phyloP scores from a whole-genome alignment of 2,797 vertebrate genomes.

The Xiphorhynchus erythropygius region DNA sequence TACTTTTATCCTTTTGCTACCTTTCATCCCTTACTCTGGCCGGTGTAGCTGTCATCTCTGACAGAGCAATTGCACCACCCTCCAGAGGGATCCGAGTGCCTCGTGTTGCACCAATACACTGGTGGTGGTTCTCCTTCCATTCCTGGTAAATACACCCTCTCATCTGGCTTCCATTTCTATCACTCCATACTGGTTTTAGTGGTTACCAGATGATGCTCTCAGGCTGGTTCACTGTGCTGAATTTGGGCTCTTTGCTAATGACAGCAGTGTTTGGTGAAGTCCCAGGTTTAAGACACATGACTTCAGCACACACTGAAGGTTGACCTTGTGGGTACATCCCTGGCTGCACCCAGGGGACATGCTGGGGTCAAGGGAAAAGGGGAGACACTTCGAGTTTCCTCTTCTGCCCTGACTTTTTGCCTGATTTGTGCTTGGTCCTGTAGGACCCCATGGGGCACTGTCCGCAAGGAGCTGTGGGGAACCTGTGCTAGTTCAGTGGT shows the following conservation, averaged over 20 bases:
- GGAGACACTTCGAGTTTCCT: background rate
- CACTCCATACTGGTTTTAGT: background rate
- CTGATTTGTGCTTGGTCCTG: background rate
- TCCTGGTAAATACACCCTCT: background rate
- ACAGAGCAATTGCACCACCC: background rate
- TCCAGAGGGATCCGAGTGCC: background rate
- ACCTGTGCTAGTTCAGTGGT: background rate
- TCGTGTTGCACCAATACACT: accelerated
- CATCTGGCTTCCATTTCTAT: background rate
- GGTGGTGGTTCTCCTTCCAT: background rate
- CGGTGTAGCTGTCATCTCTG: background rate
- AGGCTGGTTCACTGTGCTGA: background rate
- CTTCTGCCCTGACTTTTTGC: background rate
- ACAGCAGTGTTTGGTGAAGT: background rate
- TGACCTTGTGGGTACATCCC: background rate
- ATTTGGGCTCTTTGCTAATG: background rate
- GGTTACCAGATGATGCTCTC: background rate
- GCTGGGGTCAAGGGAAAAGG: background rate
- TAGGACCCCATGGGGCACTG: background rate
- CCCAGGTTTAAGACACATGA: background rate
- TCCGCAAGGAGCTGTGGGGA: background rate
- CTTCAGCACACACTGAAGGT: background rate
- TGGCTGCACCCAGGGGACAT: background rate
- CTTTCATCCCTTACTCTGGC: background rate
- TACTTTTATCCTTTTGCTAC: background rate